phyloP scores from a whole-genome alignment of 1,140 invertebrate species.

The Nilaparvata lugens region DNA sequence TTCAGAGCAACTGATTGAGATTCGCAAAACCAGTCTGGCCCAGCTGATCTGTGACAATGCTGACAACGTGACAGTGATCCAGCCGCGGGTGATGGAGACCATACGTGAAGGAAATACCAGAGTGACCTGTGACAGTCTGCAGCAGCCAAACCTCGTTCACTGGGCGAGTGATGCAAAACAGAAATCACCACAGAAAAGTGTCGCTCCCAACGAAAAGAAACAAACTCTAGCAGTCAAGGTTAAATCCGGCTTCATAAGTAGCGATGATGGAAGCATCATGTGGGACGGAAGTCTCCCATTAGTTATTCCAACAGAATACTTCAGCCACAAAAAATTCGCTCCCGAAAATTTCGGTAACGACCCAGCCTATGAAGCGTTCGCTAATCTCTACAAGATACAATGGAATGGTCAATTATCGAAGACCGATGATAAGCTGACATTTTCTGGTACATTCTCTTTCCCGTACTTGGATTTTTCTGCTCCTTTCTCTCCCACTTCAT shows the following conservation, averaged over 20 bases:
- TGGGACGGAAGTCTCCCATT: conserved; percentile 8
- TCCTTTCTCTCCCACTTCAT: not conserved
- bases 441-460: conserved; percentile 4
- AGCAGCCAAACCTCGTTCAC: conserved; percentile 41
- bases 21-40: conserved; percentile 74
- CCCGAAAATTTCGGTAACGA: no score
- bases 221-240: not conserved
- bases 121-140: conserved; percentile 48
- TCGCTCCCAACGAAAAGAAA: not conserved
- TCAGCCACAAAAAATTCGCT: no score
- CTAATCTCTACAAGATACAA: not conserved
- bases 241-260: not conserved
- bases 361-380: no score
- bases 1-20: conserved; percentile 72
- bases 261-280: not conserved
- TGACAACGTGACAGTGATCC: conserved; percentile 59
- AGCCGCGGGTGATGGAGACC: conserved; percentile 65
- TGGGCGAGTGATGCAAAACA: not conserved
- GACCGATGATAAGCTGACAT: not conserved
- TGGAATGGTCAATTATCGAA: conserved; percentile 4
- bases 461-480: not conserved
- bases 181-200: not conserved
- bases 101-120: conserved; percentile 47
- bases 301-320: not conserved
- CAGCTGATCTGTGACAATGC: conserved; percentile 85